phyloP scores from a whole-genome alignment of 2,113 vertebrate genomes.

The Vulpes vulpes region DNA sequence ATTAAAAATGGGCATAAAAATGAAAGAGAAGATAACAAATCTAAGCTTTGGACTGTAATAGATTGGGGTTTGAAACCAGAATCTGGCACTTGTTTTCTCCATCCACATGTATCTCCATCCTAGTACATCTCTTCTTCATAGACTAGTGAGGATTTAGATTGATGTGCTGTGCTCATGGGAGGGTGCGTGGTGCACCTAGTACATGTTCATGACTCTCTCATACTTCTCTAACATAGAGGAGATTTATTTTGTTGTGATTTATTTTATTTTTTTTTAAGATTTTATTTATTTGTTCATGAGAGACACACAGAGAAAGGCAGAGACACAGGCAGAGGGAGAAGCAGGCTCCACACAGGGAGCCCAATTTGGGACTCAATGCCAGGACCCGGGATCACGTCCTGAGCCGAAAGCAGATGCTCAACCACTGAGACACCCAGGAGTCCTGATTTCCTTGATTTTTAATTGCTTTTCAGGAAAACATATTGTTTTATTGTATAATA shows the following conservation, averaged over 20 bases:
- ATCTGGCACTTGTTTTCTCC: slow-evolving; percentile 15
- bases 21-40: background rate
- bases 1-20: background rate
- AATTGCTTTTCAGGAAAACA: background rate
- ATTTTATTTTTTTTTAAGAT: too few species aligned
- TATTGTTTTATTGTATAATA: background rate
- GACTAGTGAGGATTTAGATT: background rate
- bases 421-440: too few species aligned
- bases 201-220: background rate
- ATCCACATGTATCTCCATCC: background rate
- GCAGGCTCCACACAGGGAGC: too few species aligned
- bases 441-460: background rate
- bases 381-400: too few species aligned
- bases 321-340: too few species aligned
- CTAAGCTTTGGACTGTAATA: background rate
- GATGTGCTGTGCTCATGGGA: background rate
- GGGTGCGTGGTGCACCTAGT: too few species aligned
- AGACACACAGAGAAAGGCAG: too few species aligned
- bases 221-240: background rate
- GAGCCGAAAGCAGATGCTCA: too few species aligned
- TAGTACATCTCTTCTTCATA: background rate
- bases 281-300: too few species aligned
- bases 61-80: background rate
- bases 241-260: background rate
- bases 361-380: too few species aligned